These are phyloP conservation scores for Trachymyrmex cornetzi DNA, from an alignment of 1,140 invertebrate genomes.

Conservation along the genomic window DNA sequence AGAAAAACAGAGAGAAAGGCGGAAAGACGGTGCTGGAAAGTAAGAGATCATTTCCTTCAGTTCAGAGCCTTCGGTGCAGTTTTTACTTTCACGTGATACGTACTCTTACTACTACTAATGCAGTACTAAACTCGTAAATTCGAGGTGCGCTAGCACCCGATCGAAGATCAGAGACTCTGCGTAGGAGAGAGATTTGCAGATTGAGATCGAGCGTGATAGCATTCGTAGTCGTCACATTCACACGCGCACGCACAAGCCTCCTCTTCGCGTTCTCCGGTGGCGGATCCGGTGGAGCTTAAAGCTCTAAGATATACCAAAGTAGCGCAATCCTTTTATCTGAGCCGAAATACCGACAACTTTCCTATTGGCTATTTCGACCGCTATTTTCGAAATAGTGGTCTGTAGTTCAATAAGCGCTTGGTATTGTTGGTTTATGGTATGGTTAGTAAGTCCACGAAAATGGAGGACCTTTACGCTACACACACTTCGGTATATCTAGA, in stretches of 20 bases:
- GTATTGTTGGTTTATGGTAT: too few relatives aligned
- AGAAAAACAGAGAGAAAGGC: slow-evolving; percentile 11
- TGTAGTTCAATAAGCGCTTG: too few relatives aligned
- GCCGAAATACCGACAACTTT: too few relatives aligned
- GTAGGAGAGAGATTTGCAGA: slow-evolving; percentile 54
- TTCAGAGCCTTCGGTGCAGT: slow-evolving; percentile 68
- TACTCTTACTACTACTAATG: slow-evolving; percentile 46
- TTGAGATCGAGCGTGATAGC: slow-evolving; percentile 62
- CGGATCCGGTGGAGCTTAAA: neutral
- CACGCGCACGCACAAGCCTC: slow-evolving; percentile 22
- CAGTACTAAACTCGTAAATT: slow-evolving; percentile 49
- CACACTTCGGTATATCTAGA: too few relatives aligned
- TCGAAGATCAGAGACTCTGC: slow-evolving; percentile 49
- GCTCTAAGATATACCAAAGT: too few relatives aligned
- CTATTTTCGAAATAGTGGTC: too few relatives aligned
- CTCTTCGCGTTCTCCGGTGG: slow-evolving; percentile 30
- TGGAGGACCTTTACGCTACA: too few relatives aligned
- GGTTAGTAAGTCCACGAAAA: too few relatives aligned
- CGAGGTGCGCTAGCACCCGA: slow-evolving; percentile 18
- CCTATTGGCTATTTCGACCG: too few relatives aligned
- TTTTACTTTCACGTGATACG: slow-evolving; percentile 53
- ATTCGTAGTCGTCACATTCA: slow-evolving; percentile 55
- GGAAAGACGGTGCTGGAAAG: slow-evolving; percentile 62
- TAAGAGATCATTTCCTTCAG: slow-evolving; percentile 58
- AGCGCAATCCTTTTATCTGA: too few relatives aligned